phyloP scores from a whole-genome alignment of 2,797 vertebrate genomes.

The Chelon auratus region DNA sequence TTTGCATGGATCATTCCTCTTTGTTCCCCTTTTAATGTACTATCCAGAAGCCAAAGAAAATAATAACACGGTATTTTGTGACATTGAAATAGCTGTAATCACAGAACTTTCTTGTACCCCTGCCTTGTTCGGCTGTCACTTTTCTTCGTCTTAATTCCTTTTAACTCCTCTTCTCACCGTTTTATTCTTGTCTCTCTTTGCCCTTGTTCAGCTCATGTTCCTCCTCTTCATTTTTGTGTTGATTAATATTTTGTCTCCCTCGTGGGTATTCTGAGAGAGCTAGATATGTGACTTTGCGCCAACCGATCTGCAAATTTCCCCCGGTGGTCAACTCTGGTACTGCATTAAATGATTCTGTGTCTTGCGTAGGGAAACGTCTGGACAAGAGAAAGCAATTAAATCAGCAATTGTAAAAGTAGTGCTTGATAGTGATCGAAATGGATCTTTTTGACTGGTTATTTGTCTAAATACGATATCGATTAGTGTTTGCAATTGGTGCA shows the following conservation, averaged over 20 bases:
- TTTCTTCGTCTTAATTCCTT: not conserved
- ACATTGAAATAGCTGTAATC: not conserved
- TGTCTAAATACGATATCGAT: too few relatives aligned
- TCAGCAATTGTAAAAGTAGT: too few relatives aligned
- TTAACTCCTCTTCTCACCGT: not conserved
- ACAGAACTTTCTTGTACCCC: not conserved
- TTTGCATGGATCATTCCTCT: conserved; percentile 19
- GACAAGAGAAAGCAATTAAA: too few relatives aligned
- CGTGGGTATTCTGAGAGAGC: not conserved
- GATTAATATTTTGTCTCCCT: not conserved
- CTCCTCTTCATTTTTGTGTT: not conserved
- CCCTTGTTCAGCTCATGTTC: not conserved
- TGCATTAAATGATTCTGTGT: not conserved
- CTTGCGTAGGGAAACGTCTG: too few relatives aligned
- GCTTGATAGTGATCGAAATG: too few relatives aligned
- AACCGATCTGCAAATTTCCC: not conserved
- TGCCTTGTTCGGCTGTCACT: not conserved
- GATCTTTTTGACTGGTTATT: too few relatives aligned
- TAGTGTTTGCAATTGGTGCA: too few relatives aligned
- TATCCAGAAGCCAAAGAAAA: not conserved
- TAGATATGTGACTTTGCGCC: not conserved
- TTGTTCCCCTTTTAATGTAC: conserved; percentile 8
- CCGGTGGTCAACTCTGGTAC: not conserved
- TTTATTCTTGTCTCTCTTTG: not conserved
- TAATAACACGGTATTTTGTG: conserved; percentile 24